These are phyloP conservation scores for Nomada ferruginata DNA, from an alignment of 2,888 invertebrate species.

Conservation along the genomic window DNA sequence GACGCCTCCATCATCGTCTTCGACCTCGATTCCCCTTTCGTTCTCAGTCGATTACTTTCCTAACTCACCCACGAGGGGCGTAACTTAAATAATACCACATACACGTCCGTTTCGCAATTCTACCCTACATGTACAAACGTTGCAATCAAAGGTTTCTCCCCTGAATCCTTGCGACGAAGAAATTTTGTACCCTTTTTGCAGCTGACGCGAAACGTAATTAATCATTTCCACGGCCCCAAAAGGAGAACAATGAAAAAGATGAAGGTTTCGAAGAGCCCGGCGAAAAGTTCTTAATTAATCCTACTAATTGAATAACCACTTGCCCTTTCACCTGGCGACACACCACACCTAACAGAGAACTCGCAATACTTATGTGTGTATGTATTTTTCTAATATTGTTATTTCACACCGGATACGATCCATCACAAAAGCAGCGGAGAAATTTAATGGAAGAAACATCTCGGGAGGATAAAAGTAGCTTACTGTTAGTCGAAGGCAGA, in stretches of 20 bases:
- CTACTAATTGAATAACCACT: constrained; percentile 76
- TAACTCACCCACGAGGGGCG: constrained; percentile 39
- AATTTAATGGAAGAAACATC: too few relatives aligned
- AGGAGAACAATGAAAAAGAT: too few relatives aligned
- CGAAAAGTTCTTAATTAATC: constrained; percentile 77
- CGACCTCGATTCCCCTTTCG: constrained; percentile 40
- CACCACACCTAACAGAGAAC: too few relatives aligned
- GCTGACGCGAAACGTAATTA: too few relatives aligned
- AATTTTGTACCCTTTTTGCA: too few relatives aligned
- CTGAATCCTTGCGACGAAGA: background rate
- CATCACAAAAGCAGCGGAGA: too few relatives aligned
- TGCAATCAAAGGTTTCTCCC: background rate
- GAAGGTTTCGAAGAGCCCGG: constrained; percentile 24
- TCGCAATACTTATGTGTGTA: too few relatives aligned
- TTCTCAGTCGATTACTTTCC: constrained; percentile 53
- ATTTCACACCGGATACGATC: too few relatives aligned
- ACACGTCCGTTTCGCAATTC: background rate
- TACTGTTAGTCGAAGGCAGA: background rate
- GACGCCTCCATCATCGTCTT: constrained; percentile 10
- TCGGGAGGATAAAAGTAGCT: too few relatives aligned
- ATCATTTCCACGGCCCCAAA: too few relatives aligned
- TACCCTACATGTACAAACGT: background rate
- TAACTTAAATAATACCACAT: constrained; percentile 31
- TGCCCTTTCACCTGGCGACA: constrained; percentile 33
- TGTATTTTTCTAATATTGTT: too few relatives aligned